Percentiles rank a stretch among this genome's conserved stretches.
phyloP scores from a whole-genome alignment of 1,140 invertebrate species.

The Lordiphosa stackelbergi region DNA sequence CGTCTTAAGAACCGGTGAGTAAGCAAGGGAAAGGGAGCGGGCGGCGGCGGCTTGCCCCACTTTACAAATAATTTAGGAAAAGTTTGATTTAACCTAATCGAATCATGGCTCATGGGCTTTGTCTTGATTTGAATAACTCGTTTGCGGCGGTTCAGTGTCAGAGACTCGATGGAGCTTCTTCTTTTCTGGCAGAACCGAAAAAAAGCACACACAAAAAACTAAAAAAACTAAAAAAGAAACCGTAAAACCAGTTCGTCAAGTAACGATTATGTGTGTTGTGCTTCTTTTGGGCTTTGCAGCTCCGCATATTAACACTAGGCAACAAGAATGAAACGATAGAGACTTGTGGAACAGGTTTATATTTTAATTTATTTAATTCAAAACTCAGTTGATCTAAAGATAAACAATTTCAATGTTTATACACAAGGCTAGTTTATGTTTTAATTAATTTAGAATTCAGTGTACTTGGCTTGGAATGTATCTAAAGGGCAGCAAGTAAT shows the following conservation, averaged over 20 bases:
- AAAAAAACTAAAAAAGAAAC: constrained; percentile 17
- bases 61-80: constrained; percentile 41
- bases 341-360: no score
- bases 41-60: constrained; percentile 11
- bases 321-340: no score
- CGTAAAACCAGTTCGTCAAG: constrained; percentile 71
- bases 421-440: no score
- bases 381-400: no score
- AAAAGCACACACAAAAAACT: constrained; percentile 5
- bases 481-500: no score
- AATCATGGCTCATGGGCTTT: constrained; percentile 39
- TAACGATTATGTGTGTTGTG: constrained; percentile 51
- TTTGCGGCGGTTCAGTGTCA: constrained; percentile 22
- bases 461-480: no score
- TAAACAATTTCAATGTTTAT: no score
- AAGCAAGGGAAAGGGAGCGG: not conserved
- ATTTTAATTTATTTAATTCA: no score
- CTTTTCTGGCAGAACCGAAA: constrained; percentile 62
- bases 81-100: constrained; percentile 61
- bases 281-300: constrained; percentile 32
- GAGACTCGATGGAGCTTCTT: constrained; percentile 42
- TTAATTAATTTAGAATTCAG: no score
- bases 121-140: constrained; percentile 69
- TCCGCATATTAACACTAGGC: not conserved
- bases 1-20: constrained; percentile 84